Base-by-base conservation (phyloP, 2,113 vertebrate genomes). In the Pithys albifrons region DNA sequence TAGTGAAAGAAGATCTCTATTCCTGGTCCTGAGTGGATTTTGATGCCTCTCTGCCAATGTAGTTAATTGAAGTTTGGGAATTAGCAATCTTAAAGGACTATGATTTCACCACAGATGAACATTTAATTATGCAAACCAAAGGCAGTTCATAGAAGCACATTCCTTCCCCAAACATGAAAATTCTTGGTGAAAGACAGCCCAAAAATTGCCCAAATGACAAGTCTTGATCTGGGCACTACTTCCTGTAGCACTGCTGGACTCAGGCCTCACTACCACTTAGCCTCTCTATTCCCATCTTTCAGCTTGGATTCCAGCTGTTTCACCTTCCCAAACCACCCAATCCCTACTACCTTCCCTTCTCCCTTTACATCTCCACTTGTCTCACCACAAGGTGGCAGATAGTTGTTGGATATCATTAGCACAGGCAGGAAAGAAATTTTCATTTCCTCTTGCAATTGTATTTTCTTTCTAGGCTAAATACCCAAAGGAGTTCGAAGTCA, bases 1-100 rank as follows among this genome's bases (percentile, higher is more conserved):
- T 19, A 48, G 24, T 48, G 35, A 82, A 78, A 58, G 19, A 54
- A 45, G 18, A 33, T 81, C 43, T 29, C 25, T 19, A 18, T 29
- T 89, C 10, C 20, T 74, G 41, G 12, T 86, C 35, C 3, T 0
- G 39, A 43, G 35, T 35, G 48, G 35, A 64, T 67, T 81, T 73
- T 49, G 25, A 39, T 35, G 23, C 31, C 49, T 80, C 3, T 0
- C 4, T 69, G 58, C 7, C 49, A 48, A 2, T 1, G 8, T 8
- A 65, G 65, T 7, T 43, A 70, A 49, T 16, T 15, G 27, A 9
- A 77, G 37, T 1, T 1, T 83, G 65, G 71, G 52, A 66, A 7
- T 27, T 35, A 67, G 27, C 43, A 27, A 69, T 72, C 27, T 65
- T 73, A 69, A 33, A 67, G 39, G 27, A 65, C 15, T 35, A 24